Evolutionary conservation across 2,113 vertebrate species (phyloP), one percentile per base, ranked within the genome.

Genomic region (Garra rufa): DNA sequence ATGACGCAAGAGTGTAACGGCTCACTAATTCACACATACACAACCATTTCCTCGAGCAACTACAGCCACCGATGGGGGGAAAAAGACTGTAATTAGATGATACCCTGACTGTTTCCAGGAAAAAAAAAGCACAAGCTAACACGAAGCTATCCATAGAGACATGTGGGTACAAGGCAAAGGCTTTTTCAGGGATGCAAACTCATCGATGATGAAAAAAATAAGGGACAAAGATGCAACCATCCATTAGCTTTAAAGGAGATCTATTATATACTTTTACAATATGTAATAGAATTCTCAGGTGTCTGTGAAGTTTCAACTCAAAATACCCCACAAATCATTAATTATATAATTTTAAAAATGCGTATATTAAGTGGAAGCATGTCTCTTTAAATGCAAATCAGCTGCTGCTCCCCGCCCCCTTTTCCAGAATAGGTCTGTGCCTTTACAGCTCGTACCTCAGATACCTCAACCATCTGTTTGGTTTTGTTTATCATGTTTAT

Each of bases 101-200:
- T 9, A 76, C 26, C 52, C 17, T 52, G 21, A 59, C 28, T 24
- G 21, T 77, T 59, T 59, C 17, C 21, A 41, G 75, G 75, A 77
- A 59, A 59, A 77, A 9, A n/a, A 34, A 34, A 0, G 3, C 52
- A n/a, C 28, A 55, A 34, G 17, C 48, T 76, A 76, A 57, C 30
- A 38, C 6, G 21, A 77, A 57, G 50, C 50, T 41, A 41, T 41
- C 75, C 10, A 28, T 55, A 61, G n/a, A 19, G n/a, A 63, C 10
- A 61, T 17, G 19, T 28, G 48, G 13, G 9, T 59, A 41, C 75
- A 57, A 4, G 11, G 30, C 11, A 41, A 77, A 57, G 8, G 17
- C 28, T 55, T 1, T 21, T 76, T 75, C 65, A 69, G 21, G 21
- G 70, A 26, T 73, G 70, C 70, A 73, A 73, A 73, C 70, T 73